Evolutionary conservation across 2,888 invertebrate species (phyloP).

Genomic region (Cantharis rufa): DNA sequence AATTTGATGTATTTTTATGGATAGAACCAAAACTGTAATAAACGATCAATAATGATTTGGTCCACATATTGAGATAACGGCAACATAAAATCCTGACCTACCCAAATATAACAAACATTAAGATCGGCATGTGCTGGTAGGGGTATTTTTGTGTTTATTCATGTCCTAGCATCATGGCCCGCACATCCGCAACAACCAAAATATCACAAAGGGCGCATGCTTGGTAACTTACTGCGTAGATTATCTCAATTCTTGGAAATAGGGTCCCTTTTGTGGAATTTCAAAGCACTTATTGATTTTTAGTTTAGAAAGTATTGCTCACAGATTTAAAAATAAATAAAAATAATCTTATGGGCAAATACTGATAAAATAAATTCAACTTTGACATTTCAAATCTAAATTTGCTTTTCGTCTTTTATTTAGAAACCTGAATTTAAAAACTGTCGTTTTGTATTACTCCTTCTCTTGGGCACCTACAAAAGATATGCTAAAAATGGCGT

Average conservation of each 20-base stretch:
- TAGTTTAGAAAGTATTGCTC: background rate
- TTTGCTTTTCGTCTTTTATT: background rate
- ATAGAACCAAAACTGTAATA: background rate
- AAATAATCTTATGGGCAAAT: background rate
- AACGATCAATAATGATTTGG: background rate
- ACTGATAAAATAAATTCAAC: background rate
- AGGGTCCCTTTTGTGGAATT: background rate
- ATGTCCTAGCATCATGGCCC: background rate
- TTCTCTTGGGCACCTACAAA: background rate
- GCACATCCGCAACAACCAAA: slow-evolving; percentile 14
- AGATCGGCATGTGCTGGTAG: slow-evolving; percentile 24
- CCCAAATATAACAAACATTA: slow-evolving; percentile 17
- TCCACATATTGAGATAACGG: background rate
- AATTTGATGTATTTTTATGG: background rate
- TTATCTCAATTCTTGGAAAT: background rate
- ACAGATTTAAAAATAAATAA: background rate
- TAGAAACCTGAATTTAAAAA: background rate
- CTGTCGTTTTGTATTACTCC: background rate
- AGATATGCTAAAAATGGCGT: background rate
- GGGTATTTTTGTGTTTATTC: slow-evolving; percentile 3
- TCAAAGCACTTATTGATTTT: slow-evolving; percentile 1
- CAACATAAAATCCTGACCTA: slow-evolving; percentile 17
- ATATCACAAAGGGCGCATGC: slow-evolving; percentile 29
- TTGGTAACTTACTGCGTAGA: slow-evolving; percentile 16
- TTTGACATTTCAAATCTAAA: background rate